These are phyloP conservation scores for Ditula angustiorana DNA, from an alignment of 2,888 invertebrate species.

Conservation along the genomic window DNA sequence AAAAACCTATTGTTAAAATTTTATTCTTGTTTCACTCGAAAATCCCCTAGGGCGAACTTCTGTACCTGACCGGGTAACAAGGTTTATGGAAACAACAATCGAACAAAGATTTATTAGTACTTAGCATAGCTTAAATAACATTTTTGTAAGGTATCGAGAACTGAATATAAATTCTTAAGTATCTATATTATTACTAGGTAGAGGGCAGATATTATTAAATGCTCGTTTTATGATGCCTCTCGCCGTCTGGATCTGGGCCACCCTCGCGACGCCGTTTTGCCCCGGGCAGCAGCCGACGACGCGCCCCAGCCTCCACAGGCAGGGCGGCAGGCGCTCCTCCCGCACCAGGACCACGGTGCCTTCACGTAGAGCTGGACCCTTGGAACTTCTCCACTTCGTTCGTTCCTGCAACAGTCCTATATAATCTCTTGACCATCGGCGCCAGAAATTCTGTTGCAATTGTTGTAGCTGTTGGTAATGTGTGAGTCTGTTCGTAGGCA, in stretches of 20 bases:
- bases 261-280: conserved; percentile 5
- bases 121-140: too few relatives aligned
- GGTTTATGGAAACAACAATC: too few relatives aligned
- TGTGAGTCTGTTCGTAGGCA: conserved; percentile 2
- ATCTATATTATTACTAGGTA: not conserved
- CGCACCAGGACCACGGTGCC: conserved; percentile 15
- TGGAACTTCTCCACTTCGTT: conserved; percentile 2
- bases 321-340: conserved; percentile 5
- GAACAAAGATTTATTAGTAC: too few relatives aligned
- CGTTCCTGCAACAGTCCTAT: conserved; percentile 11
- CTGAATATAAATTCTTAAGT: not conserved
- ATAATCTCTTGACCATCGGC: conserved; percentile 8
- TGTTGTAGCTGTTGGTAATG: conserved; percentile 16
- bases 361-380: not conserved
- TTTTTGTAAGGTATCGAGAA: too few relatives aligned
- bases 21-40: too few relatives aligned
- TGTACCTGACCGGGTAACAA: too few relatives aligned
- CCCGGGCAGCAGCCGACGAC: conserved; percentile 6
- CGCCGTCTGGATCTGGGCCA: conserved; percentile 1
- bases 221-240: not conserved
- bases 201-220: not conserved
- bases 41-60: too few relatives aligned
- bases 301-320: conserved; percentile 14
- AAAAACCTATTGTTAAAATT: too few relatives aligned
- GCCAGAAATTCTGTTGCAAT: conserved; percentile 15